Evolutionary conservation across 2,888 invertebrate species (phyloP).

Genomic region (Abrostola tripartita): DNA sequence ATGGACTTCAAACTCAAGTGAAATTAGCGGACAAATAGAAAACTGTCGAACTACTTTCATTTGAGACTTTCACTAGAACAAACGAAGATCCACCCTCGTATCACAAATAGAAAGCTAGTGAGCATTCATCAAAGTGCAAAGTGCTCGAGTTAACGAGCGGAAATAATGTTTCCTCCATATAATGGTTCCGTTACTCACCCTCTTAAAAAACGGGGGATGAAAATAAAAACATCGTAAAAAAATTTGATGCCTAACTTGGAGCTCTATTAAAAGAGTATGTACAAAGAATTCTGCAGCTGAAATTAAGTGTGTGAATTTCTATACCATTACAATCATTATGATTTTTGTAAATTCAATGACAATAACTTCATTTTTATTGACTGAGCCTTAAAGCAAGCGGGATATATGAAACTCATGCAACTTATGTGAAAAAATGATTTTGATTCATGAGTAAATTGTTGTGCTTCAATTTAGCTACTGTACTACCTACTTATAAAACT

Average conservation of each 20-base stretch:
- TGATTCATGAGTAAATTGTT: no score
- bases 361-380: no score
- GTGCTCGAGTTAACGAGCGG: conserved; percentile 85
- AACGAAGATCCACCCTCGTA: conserved; percentile 66
- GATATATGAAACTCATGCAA: no score
- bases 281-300: conserved; percentile 14
- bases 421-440: no score
- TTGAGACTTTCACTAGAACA: conserved; percentile 44
- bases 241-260: conserved; percentile 61
- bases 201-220: conserved; percentile 66
- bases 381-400: no score
- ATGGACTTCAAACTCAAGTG: conserved; percentile 40
- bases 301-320: conserved; percentile 7
- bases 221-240: conserved; percentile 76
- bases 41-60: conserved; percentile 47
- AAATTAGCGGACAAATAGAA: conserved; percentile 46
- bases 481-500: no score
- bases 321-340: background rate
- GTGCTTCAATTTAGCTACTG: no score
- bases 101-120: conserved; percentile 74
- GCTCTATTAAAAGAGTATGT: conserved; percentile 27
- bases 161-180: conserved; percentile 85
- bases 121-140: conserved; percentile 85
- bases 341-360: background rate
- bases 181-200: conserved; percentile 79